phyloP scores from a whole-genome alignment of 2,113 vertebrate genomes.

The Ovibos moschatus region DNA sequence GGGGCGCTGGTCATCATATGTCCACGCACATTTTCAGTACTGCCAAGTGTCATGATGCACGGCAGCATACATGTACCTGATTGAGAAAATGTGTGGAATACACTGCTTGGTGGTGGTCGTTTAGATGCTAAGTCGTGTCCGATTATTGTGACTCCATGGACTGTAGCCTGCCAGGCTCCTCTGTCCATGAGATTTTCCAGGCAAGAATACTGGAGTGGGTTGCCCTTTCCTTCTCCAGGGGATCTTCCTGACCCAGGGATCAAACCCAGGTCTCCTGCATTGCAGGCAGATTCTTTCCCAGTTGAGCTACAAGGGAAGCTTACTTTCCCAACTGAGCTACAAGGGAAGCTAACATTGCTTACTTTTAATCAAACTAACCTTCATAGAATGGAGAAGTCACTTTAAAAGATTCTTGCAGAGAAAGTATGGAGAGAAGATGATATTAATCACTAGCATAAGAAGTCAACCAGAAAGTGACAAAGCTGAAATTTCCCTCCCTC shows the following conservation, averaged over 20 bases:
- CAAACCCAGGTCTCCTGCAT: background rate
- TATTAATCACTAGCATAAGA: background rate
- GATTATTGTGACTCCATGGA: background rate
- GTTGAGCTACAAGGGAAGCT: background rate
- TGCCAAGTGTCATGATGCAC: background rate
- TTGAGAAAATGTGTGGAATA: background rate
- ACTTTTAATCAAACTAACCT: background rate
- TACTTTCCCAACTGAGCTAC: background rate
- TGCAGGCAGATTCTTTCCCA: background rate
- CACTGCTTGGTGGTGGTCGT: background rate
- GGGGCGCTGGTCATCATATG: background rate
- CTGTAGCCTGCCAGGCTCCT: background rate
- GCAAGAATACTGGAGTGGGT: background rate
- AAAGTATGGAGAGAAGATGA: background rate
- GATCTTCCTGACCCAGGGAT: background rate
- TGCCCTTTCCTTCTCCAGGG: background rate
- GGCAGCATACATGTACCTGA: rapidly evolving
- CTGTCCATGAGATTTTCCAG: background rate
- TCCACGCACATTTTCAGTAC: no score
- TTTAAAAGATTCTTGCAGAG: background rate
- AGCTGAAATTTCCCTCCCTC: background rate
- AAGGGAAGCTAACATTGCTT: background rate
- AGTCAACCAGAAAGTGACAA: background rate
- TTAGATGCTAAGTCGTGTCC: background rate
- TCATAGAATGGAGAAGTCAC: background rate